Percentiles rank a stretch among this genome's conserved stretches.
phyloP scores from a whole-genome alignment of 1,140 invertebrate genomes.

The Lucilia cuprina region DNA sequence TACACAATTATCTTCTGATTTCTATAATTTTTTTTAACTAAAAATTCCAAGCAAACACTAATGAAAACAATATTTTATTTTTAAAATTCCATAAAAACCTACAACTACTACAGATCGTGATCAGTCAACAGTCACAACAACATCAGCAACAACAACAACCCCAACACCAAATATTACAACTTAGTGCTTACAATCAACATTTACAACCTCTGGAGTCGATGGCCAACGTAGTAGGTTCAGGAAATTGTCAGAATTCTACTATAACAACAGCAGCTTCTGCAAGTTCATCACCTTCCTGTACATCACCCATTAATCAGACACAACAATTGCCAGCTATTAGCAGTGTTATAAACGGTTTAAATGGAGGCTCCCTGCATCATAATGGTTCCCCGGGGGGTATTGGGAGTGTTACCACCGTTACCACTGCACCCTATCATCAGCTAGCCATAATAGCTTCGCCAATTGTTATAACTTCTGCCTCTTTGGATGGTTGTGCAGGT shows the following conservation, averaged over 20 bases:
- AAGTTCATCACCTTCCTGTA: constrained; percentile 46
- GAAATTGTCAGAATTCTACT: background rate
- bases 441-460: constrained; percentile 50
- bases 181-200: constrained; percentile 37
- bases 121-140: constrained; percentile 44
- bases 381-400: background rate
- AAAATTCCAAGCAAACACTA: background rate
- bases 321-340: constrained; percentile 45
- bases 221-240: background rate
- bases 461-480: constrained; percentile 38
- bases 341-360: constrained; percentile 46
- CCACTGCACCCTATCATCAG: constrained; percentile 46
- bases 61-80: background rate
- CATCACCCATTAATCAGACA: constrained; percentile 39
- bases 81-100: background rate
- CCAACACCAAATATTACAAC: constrained; percentile 43
- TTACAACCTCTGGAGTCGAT: constrained; percentile 38
- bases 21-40: background rate
- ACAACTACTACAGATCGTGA: constrained; percentile 29
- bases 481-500: constrained; percentile 21
- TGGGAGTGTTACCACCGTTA: background rate
- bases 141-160: constrained; percentile 52
- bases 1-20: no score
- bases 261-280: constrained; percentile 44
- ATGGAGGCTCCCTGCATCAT: background rate